phyloP scores from a whole-genome alignment of 2,888 invertebrate genomes.

The Monoplex corrugatus region DNA sequence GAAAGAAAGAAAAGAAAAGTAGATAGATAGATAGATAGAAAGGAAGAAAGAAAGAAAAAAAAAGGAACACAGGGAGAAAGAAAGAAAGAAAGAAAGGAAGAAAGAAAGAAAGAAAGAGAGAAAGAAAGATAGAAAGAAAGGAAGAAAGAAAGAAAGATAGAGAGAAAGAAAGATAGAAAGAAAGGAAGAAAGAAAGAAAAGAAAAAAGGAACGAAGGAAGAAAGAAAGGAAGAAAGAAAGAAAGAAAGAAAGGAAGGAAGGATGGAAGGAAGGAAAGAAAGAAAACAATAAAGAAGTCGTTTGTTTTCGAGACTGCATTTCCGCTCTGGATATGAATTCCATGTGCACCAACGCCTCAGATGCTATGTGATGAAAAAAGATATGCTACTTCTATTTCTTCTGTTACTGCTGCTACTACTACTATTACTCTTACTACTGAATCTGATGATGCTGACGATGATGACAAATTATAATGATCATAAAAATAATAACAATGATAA shows the following conservation, averaged over 20 bases:
- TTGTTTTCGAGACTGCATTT: neutral
- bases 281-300: no score
- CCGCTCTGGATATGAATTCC: neutral
- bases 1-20: neutral
- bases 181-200: neutral
- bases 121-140: neutral
- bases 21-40: neutral
- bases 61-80: neutral
- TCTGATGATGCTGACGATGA: no score
- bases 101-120: neutral
- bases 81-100: neutral
- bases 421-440: neutral
- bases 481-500: no score
- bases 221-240: no score
- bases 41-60: neutral
- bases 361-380: no score
- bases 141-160: neutral
- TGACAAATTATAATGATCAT: no score
- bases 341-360: no score
- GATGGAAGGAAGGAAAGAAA: no score
- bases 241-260: no score
- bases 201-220: no score
- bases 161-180: neutral
- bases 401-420: no score
- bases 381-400: neutral